phyloP scores from a whole-genome alignment of 2,888 invertebrate genomes.

The Microchrysa polita region DNA sequence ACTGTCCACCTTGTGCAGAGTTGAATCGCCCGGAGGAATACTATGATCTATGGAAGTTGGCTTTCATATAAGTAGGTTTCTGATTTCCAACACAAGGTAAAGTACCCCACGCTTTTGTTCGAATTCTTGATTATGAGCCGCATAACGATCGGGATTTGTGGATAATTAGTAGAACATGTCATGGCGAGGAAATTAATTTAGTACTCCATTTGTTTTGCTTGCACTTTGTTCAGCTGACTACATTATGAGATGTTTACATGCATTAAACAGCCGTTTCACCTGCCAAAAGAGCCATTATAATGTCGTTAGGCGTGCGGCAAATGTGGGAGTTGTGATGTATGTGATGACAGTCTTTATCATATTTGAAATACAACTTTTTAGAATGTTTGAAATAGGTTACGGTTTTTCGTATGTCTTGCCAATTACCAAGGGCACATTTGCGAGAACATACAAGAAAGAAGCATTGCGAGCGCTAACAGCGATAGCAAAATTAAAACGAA shows the following conservation, averaged over 20 bases:
- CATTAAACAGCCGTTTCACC: slow-evolving; percentile 25
- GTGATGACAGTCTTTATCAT: too few relatives aligned
- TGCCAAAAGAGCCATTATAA: slow-evolving; percentile 15
- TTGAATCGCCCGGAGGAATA: slow-evolving; percentile 14
- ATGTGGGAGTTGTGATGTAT: not conserved
- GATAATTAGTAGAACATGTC: slow-evolving; percentile 22
- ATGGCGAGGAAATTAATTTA: slow-evolving; percentile 24
- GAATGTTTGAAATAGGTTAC: too few relatives aligned
- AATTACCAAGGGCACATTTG: too few relatives aligned
- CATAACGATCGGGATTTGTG: slow-evolving; percentile 23
- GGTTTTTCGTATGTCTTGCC: too few relatives aligned
- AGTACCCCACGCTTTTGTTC: not conserved
- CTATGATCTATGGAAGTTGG: not conserved
- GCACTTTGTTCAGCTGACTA: slow-evolving; percentile 13
- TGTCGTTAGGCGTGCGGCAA: not conserved
- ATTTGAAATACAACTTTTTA: too few relatives aligned
- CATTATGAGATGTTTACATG: slow-evolving; percentile 14
- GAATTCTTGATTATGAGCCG: not conserved
- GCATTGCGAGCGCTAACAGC: too few relatives aligned
- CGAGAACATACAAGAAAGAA: too few relatives aligned
- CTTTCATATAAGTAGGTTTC: not conserved
- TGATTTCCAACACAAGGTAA: not conserved
- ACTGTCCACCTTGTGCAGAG: slow-evolving; percentile 27
- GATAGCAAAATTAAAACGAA: too few relatives aligned
- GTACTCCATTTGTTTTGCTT: not conserved